Conservation (phyloP, 2,888 invertebrate species). For the Thecocarcelia acutangulata region DNA sequence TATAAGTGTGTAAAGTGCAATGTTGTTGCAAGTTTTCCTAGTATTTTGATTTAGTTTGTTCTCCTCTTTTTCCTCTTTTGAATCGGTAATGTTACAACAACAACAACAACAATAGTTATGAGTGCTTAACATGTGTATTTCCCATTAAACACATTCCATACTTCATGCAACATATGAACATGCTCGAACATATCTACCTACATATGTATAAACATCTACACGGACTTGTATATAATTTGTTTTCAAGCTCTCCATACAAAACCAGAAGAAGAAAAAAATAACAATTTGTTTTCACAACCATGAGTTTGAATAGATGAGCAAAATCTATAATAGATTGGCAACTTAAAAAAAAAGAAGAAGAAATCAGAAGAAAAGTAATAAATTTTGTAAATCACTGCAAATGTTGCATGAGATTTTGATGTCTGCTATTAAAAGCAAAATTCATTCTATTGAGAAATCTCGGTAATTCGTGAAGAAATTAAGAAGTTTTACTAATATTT, state of each 20-base stretch:
- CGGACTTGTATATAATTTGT: no score
- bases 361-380: not conserved
- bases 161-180: not conserved
- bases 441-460: not conserved
- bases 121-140: constrained; percentile 35
- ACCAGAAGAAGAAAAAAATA: no score
- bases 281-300: no score
- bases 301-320: no score
- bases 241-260: no score
- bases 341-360: not conserved
- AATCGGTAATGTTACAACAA: not conserved
- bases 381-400: constrained; percentile 18
- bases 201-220: no score
- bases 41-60: not conserved
- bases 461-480: not conserved
- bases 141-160: constrained; percentile 4
- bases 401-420: constrained; percentile 20
- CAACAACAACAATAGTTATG: constrained; percentile 37
- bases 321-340: no score
- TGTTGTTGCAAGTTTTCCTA: constrained; percentile 39
- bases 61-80: not conserved
- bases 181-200: no score
- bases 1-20: constrained; percentile 17
- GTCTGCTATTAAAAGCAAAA: constrained; percentile 20
- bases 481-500: no score